phyloP scores from a whole-genome alignment of 2,797 vertebrate species.

The Anniella stebbinsi region DNA sequence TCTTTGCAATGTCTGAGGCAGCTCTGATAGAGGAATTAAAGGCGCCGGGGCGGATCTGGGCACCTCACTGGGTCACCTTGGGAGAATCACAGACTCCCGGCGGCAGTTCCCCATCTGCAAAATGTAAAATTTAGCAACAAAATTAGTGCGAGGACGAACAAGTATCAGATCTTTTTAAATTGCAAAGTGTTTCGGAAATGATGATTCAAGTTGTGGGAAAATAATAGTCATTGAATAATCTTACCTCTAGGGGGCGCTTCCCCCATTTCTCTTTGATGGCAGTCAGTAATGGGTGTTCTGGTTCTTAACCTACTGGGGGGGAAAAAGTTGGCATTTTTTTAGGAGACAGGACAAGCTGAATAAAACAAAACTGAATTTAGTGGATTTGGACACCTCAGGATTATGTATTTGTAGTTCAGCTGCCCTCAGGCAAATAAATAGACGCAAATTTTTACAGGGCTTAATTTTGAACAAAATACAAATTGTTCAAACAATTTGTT shows the following conservation, averaged over 20 bases:
- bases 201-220: background rate
- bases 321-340: background rate
- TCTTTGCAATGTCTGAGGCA: background rate
- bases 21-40: background rate
- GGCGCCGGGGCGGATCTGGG: background rate
- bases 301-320: background rate
- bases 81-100: background rate
- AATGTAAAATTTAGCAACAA: background rate
- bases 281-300: background rate
- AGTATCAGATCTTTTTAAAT: background rate
- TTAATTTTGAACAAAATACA: background rate
- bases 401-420: background rate
- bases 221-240: background rate
- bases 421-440: background rate
- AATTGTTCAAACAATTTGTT: background rate
- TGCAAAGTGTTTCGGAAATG: background rate
- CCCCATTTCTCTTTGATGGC: background rate
- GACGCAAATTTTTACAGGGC: background rate
- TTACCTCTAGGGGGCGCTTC: conserved; percentile 9
- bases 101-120: background rate
- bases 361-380: background rate
- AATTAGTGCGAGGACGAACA: background rate
- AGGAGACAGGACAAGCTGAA: background rate
- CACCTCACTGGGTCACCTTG: background rate
- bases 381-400: background rate